Evolutionary conservation across 1,140 invertebrate species (phyloP), one percentile per base, ranked within the genome.

Genomic region (Habropoda laboriosa): DNA sequence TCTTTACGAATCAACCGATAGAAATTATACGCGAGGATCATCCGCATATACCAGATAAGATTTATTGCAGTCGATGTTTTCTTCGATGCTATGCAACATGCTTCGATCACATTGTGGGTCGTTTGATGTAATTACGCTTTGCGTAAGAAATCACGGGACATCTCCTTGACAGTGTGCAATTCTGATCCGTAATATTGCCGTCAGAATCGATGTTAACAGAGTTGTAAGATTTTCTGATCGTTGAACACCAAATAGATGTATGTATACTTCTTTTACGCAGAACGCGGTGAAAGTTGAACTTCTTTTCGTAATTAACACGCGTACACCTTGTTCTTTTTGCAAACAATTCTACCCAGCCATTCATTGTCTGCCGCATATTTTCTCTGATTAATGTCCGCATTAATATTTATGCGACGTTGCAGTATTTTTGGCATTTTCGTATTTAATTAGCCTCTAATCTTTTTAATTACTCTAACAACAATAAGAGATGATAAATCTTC

Each of bases 401-500:
- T 57, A 71, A 71, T 27, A 60, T 60, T 24, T 73, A 47, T 61
- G 16, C 3, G 21, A 5, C 16, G 30, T 18, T 68, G 24, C 18
- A 21, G 13, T 45, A 53, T 38, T 57, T 35, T 5, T 30, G 3
- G 12, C 0, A 1, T 13, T 45, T 42, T 45, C 30, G 16, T 12
- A 8, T 42, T 38, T 30, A 5, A 55, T 47, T 42, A 57, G 45
- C 38, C 16, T 13, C 0, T 12, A 13, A 67, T 76, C 64, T 55
- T 1, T 8, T 32, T 42, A 67, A 67, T 55, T 35, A 35, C 27
- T 45, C 51, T 2, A 0, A 7, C 27, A 16, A 16, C 30, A 57
- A 55, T 55, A 57, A 55, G 30, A 68, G 40, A 32, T 68, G 47
- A 67, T 71, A 71, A 51, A 64, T 53, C 47, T 64, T 30, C 60